Evolutionary conservation across 2,797 vertebrate genomes (phyloP), one percentile per base, ranked within the genome.

Genomic region (Siniperca scherzeri): DNA sequence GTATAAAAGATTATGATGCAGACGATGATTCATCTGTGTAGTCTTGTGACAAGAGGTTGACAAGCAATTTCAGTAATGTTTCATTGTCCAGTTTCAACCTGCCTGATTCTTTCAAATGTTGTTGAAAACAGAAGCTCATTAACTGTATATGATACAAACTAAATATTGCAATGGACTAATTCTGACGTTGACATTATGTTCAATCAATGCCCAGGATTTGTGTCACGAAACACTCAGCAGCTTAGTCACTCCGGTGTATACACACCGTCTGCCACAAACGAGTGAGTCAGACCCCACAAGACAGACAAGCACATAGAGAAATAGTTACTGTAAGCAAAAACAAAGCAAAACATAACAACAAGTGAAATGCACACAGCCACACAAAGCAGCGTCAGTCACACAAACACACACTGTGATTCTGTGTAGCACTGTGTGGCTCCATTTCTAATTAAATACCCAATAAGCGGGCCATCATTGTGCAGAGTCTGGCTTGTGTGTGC

Each of bases 231-330:
- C 30, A 30, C 42, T 55, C 44, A 19, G 62, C 75, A 21, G 60
- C 55, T 77, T 69, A 86, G 77, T 88, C 87, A 71, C 38, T 7
- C 7, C 1, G 52, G 22, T 64, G 36, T 61, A 78, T 22, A 74
- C 48, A 77, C 56, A 33, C 53, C 79, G 62, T 61, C 65, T 25
- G 21, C 67, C 59, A 70, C 55, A 53, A 84, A 77, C 77, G 77
- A 72, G 55, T 81, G 78, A 90, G 76, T 85, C 88, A 88, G 59
- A 59, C 61, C n/a, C n/a, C 59, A 72, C 30, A 57, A 56, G 48
- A 89, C 55, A 82, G 82, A 78, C 70, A 88, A 70, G 77, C 78
- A 40, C 42, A 71, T 38, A 57, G 19, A 70, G 44, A 78, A 46
- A 36, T 3, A 40, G 75, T 84, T 76, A 69, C 75, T 78, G 70